These are phyloP conservation scores for Syritta pipiens DNA, from an alignment of 2,888 invertebrate species.

Conservation along the genomic window DNA sequence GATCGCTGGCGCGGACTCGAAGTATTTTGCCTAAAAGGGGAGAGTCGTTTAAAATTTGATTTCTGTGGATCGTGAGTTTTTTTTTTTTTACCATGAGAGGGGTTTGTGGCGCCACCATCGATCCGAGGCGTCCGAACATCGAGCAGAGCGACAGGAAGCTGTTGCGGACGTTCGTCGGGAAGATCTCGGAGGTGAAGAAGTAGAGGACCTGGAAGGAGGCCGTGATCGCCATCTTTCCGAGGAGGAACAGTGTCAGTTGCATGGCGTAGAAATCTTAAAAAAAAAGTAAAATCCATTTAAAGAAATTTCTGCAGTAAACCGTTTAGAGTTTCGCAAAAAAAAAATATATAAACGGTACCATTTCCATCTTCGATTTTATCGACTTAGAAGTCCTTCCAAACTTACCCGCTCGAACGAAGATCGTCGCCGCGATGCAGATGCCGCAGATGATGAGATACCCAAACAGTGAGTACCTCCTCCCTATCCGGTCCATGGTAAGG, in stretches of 20 bases:
- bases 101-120: conserved; percentile 85
- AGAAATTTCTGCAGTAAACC: too few relatives aligned
- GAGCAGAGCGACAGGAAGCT: conserved; percentile 85
- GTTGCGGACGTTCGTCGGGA: conserved; percentile 84
- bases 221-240: conserved; percentile 84
- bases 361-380: too few relatives aligned
- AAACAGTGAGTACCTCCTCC: conserved; percentile 83
- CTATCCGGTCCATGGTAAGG: conserved; percentile 83
- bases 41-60: not conserved
- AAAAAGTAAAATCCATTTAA: too few relatives aligned
- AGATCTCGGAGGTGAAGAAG: conserved; percentile 86
- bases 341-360: not conserved
- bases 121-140: conserved; percentile 85
- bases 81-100: conserved; percentile 49
- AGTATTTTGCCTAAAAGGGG: conserved; percentile 72
- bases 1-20: conserved; percentile 81
- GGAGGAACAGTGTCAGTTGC: conserved; percentile 80
- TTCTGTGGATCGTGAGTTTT: not conserved
- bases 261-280: conserved; percentile 70
- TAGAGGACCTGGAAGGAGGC: conserved; percentile 85
- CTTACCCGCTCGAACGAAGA: conserved; percentile 74
- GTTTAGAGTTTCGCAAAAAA: too few relatives aligned
- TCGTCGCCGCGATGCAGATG: conserved; percentile 75
- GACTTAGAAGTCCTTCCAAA: too few relatives aligned
- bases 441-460: conserved; percentile 83